Conservation (phyloP, 1,140 invertebrate genomes). For the Pteromalus puparum region DNA sequence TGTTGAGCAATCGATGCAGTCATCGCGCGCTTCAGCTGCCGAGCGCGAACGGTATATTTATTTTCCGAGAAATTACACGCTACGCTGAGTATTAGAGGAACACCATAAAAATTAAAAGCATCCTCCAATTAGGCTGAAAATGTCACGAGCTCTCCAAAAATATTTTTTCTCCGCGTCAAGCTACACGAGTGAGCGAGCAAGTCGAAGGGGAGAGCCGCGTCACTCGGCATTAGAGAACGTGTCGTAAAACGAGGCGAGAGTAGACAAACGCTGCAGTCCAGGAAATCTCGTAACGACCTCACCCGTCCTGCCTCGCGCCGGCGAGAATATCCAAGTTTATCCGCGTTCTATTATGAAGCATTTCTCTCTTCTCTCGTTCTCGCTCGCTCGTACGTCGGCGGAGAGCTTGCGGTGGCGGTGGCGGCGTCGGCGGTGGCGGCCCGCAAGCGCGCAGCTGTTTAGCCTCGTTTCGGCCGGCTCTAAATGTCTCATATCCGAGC, state of each 20-base stretch:
- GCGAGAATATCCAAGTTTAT: constrained; percentile 44
- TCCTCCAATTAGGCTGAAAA: too few relatives aligned
- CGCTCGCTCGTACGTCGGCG: too few relatives aligned
- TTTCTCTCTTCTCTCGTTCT: constrained; percentile 38
- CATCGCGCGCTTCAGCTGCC: too few relatives aligned
- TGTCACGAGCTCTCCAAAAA: too few relatives aligned
- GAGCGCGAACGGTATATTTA: too few relatives aligned
- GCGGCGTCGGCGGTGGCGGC: constrained; percentile 14
- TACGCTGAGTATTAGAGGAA: background rate
- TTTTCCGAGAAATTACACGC: too few relatives aligned
- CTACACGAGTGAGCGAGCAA: background rate
- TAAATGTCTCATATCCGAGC: constrained; percentile 8
- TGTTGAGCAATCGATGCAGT: background rate
- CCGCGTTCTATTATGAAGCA: constrained; percentile 38
- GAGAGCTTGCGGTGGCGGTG: constrained; percentile 6
- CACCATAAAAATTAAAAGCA: too few relatives aligned
- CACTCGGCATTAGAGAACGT: background rate
- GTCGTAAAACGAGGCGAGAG: background rate
- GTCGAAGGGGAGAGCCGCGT: background rate
- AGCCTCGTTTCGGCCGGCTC: constrained; percentile 29
- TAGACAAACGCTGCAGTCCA: background rate
- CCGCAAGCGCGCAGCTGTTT: constrained; percentile 31
- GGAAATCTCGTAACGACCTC: constrained; percentile 19
- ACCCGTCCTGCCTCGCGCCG: background rate
- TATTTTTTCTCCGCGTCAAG: too few relatives aligned